Base-by-base conservation (phyloP, 2,113 vertebrate species). In the Labeo catla region DNA sequence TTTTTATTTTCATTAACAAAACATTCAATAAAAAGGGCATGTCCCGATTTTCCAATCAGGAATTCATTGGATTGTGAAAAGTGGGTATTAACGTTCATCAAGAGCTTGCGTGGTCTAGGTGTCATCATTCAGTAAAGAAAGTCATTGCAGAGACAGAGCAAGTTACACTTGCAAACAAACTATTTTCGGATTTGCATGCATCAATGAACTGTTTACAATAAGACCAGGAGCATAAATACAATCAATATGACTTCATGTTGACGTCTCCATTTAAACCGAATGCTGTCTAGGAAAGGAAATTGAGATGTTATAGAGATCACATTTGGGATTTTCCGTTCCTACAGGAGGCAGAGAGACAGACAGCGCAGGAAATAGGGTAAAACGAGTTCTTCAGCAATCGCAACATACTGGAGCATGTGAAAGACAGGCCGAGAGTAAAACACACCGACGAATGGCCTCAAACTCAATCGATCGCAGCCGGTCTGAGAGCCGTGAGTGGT, bases 391-490 rank as follows among this genome's bases (percentile, higher is more conserved):
- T n/a, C 59, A 28, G 43, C 1, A 15, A 21, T 89, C 83, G 91
- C 79, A 50, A 57, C 91, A 92, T 86, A 76, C 93, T 93, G 57
- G 57, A 59, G 57, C 57, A 59, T 21, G 16, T 21, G 19, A 61
- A 61, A 19, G 68, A 81, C 72, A 87, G 88, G 59, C 89, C 89
- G 59, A 84, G 78, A 90, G 89, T 90, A 91, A 93, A 94, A 93
- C 93, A 93, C 87, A 90, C 89, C 66, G 89, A 94, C 94, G 93
- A 91, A 93, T 93, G 19, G 89, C 79, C 54, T 87, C 86, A 59
- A 87, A 88, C 86, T 84, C 87, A 11, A 87, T 89, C 84, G 86
- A 88, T 91, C 88, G 76, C 54, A 28, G 39, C 52, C 16, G 16
- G 76, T 19, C 49, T 34, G 23, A 28, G 23, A 70, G 84, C 61